Conservation (phyloP, 2,113 vertebrate species). For the Tychaedon coryphoeus region DNA sequence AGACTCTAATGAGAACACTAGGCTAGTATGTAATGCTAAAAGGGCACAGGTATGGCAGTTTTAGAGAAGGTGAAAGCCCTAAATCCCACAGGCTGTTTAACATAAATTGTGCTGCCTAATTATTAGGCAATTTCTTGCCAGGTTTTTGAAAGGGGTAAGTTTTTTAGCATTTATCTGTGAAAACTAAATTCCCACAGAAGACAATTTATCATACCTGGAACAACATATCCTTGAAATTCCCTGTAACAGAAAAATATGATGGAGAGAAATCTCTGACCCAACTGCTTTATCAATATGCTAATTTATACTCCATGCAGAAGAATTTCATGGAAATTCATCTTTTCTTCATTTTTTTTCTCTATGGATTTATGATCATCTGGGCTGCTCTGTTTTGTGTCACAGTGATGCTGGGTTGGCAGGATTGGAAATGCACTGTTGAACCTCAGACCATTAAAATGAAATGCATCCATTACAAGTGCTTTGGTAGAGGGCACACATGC, state of each 20-base stretch:
- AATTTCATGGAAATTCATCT: neutral
- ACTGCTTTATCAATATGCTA: neutral
- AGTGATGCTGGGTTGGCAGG: neutral
- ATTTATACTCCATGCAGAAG: neutral
- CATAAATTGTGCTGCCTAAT: slow-evolving; percentile 30
- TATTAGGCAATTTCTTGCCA: slow-evolving; percentile 50
- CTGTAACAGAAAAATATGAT: neutral
- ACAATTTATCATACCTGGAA: neutral
- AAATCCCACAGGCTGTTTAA: slow-evolving; percentile 61
- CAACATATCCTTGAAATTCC: neutral
- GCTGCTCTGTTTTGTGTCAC: neutral
- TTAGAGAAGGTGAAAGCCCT: slow-evolving; percentile 30
- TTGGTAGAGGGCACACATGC: neutral
- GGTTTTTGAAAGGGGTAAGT: neutral
- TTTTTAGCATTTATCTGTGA: neutral
- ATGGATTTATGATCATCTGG: neutral
- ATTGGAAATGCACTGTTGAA: neutral
- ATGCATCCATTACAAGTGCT: neutral
- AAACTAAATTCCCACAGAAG: neutral
- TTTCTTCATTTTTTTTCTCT: neutral
- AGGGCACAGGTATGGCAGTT: slow-evolving; percentile 40
- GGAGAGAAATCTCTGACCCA: neutral
- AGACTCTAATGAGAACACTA: slow-evolving; percentile 27
- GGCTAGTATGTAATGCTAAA: slow-evolving; percentile 41
- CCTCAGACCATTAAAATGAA: neutral